Base-by-base conservation (phyloP, 2,797 vertebrate species). In the Meriones psammophilus region DNA sequence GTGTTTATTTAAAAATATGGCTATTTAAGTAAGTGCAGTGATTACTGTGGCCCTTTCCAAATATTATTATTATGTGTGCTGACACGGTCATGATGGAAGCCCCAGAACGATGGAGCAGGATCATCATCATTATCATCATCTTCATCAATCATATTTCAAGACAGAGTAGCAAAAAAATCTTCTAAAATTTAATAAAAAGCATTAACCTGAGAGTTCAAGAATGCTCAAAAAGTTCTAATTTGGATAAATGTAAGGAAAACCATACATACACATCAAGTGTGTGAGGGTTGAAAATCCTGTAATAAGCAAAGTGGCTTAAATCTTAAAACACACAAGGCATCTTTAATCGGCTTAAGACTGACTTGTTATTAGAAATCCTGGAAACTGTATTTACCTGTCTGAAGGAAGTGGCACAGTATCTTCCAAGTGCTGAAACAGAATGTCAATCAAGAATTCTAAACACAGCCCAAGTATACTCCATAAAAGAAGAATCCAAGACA, bases 341-440 rank as follows among this genome's bases (percentile, higher is more conserved):
- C 8, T 30, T 84, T 36, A 33, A 66, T 66, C 60, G 8, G 46
- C 5, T 84, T 66, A 42, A 28, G n/a, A 84, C 60, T 66, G 62
- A 66, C 81, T 84, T 30, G 26, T 66, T 14, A 84, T 30, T 84
- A 66, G 36, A 66, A 84, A 66, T 64, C 26, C 28, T 84, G 36
- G 62, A 84, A 66, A 84, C 42, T 46, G 30, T 66, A 81, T 81
- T 81, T 81, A 81, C 79, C 79, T 81, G 30, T 79, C 80, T 83
- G 80, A 64, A 64, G 80, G 36, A 62, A 28, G 39, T 4, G n/a
- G n/a, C n/a, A 64, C 42, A 60, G 42, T 39, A 17, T 64, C 64
- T 62, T 83, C n/a, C 39, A 64, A 64, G 80, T 83, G 58, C 26
- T 64, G 28, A 18, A 66, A 84, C 74, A 30, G 14, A 66, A 84